Conservation (phyloP, 2,888 invertebrate species). For the Melipona bicolor region DNA sequence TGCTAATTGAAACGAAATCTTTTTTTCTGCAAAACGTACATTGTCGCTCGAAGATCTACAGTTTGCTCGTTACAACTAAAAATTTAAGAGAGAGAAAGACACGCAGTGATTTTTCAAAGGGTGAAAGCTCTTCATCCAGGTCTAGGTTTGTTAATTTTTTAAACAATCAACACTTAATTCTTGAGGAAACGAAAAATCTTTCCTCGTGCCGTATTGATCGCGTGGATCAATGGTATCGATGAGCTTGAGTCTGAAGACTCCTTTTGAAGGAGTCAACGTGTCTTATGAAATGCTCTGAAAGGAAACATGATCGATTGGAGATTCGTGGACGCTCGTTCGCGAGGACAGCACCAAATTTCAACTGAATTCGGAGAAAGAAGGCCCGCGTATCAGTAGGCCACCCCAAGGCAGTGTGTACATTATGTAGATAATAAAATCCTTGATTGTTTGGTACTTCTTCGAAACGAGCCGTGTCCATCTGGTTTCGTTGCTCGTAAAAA, state of each 20-base stretch:
- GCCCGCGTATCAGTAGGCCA: slow-evolving; percentile 74
- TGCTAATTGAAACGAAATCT: too few species aligned
- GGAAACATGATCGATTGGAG: slow-evolving; percentile 51
- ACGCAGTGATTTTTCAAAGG: too few species aligned
- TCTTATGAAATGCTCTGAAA: not conserved
- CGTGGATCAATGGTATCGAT: not conserved
- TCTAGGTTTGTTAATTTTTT: too few species aligned
- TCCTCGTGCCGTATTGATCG: too few species aligned
- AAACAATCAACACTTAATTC: too few species aligned
- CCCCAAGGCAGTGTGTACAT: slow-evolving; percentile 74
- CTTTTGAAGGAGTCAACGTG: not conserved
- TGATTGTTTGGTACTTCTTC: slow-evolving; percentile 62
- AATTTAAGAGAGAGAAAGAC: too few species aligned
- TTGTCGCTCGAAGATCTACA: too few species aligned
- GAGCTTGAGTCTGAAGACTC: not conserved
- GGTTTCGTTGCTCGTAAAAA: slow-evolving; percentile 61
- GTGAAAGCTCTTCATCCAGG: too few species aligned
- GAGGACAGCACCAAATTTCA: slow-evolving; percentile 46
- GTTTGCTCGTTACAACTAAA: too few species aligned
- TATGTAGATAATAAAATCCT: slow-evolving; percentile 57
- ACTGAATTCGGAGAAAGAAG: slow-evolving; percentile 64
- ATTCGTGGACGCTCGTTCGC: slow-evolving; percentile 47
- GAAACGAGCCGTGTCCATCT: slow-evolving; percentile 52
- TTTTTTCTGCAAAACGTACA: too few species aligned
- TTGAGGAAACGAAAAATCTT: not conserved